phyloP scores from a whole-genome alignment of 2,113 vertebrate species.

The Anthoscopus minutus region DNA sequence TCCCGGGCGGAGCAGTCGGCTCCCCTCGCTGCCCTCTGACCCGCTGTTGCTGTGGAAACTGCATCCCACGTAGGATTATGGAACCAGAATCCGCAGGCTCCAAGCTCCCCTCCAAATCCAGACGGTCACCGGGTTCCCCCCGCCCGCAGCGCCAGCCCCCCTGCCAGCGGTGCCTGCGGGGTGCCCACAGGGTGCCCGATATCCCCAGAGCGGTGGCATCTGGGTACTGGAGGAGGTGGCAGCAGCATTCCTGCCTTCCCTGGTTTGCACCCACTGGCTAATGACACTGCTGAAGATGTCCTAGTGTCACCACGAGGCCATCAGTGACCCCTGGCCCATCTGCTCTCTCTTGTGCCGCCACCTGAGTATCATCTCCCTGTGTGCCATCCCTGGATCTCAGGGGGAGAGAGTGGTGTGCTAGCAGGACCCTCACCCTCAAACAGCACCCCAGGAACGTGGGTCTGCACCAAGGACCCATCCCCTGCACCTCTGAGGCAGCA shows the following conservation, averaged over 20 bases:
- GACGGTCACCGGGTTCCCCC: background rate
- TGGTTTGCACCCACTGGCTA: background rate
- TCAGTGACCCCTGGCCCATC: background rate
- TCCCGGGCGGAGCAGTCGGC: conserved; percentile 70
- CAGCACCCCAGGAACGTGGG: background rate
- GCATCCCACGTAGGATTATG: conserved; percentile 74
- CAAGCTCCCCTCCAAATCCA: background rate
- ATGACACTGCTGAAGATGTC: background rate
- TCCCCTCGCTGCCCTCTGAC: conserved; percentile 77
- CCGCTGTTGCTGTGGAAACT: conserved; percentile 79
- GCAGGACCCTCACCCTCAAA: background rate
- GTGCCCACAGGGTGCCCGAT: background rate
- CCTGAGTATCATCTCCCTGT: fast-evolving
- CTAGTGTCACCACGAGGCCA: background rate
- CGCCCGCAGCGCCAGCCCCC: background rate
- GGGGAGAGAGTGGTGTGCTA: background rate
- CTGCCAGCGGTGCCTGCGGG: background rate
- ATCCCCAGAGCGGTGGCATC: background rate
- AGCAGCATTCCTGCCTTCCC: background rate
- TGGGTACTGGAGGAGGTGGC: background rate
- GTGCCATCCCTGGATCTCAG: background rate
- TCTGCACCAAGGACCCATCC: background rate
- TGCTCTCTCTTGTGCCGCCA: background rate
- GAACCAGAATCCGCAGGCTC: conserved; percentile 73
- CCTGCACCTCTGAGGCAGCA: background rate